Conservation (phyloP, 1,140 invertebrate species). For the Nephila pilipes region DNA sequence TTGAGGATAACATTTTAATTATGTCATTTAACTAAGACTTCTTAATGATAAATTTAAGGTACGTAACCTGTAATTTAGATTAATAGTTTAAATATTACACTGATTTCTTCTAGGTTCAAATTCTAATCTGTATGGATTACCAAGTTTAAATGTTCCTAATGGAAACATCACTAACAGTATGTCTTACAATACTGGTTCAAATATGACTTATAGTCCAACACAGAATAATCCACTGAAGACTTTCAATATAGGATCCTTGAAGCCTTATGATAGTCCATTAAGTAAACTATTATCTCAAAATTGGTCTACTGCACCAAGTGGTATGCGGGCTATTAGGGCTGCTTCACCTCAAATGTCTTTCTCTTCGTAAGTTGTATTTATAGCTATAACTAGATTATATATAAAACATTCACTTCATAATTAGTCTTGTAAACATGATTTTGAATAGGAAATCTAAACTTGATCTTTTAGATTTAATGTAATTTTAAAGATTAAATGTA, state of each 20-base stretch:
- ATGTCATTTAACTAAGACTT: no score
- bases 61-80: no score
- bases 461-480: no score
- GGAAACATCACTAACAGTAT: constrained; percentile 60
- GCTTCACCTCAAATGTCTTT: constrained; percentile 70
- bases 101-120: constrained; percentile 70
- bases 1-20: no score
- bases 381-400: not conserved
- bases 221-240: constrained; percentile 72
- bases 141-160: constrained; percentile 65
- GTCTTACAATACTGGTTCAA: constrained; percentile 50
- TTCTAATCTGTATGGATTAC: constrained; percentile 63
- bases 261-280: constrained; percentile 58
- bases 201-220: constrained; percentile 47
- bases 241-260: constrained; percentile 47
- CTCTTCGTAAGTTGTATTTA: constrained; percentile 56
- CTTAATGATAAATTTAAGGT: no score
- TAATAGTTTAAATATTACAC: no score
- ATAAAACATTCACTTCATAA: no score
- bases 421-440: no score
- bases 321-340: constrained; percentile 73
- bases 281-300: constrained; percentile 70
- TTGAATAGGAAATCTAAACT: no score
- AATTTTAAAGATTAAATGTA: no score
- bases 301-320: constrained; percentile 48